A percentile compares a stretch with the other conserved stretches of the same genome.
Conservation (phyloP, 2,113 vertebrate species). For the Salvator merianae region DNA sequence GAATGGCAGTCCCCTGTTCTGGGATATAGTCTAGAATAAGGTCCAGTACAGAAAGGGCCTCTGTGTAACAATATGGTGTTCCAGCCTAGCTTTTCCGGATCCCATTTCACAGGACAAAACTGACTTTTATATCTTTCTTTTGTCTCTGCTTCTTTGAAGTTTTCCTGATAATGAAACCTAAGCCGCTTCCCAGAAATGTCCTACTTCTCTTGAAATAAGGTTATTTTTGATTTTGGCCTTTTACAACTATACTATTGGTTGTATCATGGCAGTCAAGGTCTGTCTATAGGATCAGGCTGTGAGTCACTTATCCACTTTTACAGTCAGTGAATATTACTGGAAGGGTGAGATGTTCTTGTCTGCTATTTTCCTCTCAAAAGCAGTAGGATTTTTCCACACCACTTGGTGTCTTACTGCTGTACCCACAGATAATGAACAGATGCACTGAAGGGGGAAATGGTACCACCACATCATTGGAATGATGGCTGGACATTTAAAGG, state of each 20-base stretch:
- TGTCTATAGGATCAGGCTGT: neutral
- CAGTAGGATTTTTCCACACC: constrained; percentile 39
- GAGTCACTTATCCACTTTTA: constrained; percentile 28
- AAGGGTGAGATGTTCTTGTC: constrained; percentile 34
- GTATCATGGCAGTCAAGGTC: neutral
- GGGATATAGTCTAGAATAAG: too few relatives aligned
- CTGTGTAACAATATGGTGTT: neutral
- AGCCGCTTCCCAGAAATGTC: neutral
- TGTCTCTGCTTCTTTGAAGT: neutral
- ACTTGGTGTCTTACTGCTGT: constrained; percentile 53
- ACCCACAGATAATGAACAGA: constrained; percentile 62
- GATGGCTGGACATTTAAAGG: neutral
- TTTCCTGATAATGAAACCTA: neutral
- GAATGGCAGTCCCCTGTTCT: too few relatives aligned
- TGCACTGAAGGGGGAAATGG: constrained; percentile 52
- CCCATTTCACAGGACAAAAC: neutral
- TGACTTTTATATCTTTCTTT: neutral
- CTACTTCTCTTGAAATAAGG: neutral
- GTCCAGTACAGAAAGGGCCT: too few relatives aligned
- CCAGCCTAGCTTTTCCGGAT: neutral
- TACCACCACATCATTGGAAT: constrained; percentile 48
- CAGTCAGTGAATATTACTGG: constrained; percentile 43
- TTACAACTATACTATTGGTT: neutral
- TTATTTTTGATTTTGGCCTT: neutral
- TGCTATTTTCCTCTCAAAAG: constrained; percentile 8